Conservation (phyloP, 2,888 invertebrate species). For the Caprella mutica region DNA sequence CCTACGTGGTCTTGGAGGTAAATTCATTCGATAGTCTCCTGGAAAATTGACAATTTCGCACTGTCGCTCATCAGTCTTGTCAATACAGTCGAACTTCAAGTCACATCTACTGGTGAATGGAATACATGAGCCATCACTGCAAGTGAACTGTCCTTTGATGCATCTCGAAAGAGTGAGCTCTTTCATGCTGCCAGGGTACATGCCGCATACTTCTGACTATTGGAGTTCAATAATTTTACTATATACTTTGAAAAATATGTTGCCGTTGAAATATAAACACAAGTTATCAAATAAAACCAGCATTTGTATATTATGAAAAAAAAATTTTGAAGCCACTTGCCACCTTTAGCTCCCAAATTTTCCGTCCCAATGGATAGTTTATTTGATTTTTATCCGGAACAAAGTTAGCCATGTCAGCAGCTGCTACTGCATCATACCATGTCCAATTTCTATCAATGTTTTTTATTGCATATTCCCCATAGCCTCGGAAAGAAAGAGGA, state of each 20-base stretch:
- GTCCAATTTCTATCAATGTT: background rate
- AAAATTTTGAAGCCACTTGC: too few relatives aligned
- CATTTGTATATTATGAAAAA: too few relatives aligned
- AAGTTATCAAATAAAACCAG: too few relatives aligned
- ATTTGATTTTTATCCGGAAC: background rate
- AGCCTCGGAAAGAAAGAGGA: slow-evolving; percentile 18
- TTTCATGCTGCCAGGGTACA: background rate
- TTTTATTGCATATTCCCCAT: slow-evolving; percentile 15
- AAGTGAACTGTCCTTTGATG: slow-evolving; percentile 11
- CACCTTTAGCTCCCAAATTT: slow-evolving; percentile 12
- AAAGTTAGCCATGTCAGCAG: slow-evolving; percentile 8
- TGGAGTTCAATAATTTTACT: background rate
- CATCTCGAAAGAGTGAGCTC: slow-evolving; percentile 16
- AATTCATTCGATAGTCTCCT: slow-evolving; percentile 12
- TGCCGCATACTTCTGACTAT: slow-evolving; percentile 9
- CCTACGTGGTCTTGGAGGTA: slow-evolving; percentile 19
- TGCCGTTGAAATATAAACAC: too few relatives aligned
- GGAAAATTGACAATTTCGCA: slow-evolving; percentile 21
- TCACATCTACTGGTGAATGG: slow-evolving; percentile 15
- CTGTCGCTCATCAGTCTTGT: slow-evolving; percentile 16
- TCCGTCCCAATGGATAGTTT: slow-evolving; percentile 13
- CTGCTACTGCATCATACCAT: slow-evolving; percentile 13
- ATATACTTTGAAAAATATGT: too few relatives aligned
- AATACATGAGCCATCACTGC: slow-evolving; percentile 17
- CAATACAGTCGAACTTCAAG: slow-evolving; percentile 22